Evolutionary conservation across 2,797 vertebrate genomes (phyloP), one percentile per base, ranked within the genome.

Genomic region (Thamnophis elegans): DNA sequence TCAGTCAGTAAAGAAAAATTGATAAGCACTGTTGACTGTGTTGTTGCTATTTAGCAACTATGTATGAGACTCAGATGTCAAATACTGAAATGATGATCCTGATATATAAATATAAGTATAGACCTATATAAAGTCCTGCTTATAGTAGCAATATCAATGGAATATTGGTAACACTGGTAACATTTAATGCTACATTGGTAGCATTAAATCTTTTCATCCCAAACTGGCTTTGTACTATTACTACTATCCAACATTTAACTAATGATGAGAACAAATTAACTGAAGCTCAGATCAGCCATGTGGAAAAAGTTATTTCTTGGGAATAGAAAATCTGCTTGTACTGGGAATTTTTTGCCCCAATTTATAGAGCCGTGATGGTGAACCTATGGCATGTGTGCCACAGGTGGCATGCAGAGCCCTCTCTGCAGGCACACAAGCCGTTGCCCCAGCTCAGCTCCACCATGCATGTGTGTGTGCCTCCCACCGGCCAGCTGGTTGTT

Each of bases 261-360:
- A 89, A 89, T 91, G 32, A 93, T 85, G 51, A 91, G 51, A 89
- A 65, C 53, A 89, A 93, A 89, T 89, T 85, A 87, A 58, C 73
- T 89, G 73, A 56, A 85, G 51, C 92, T 91, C 90, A 88, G 65
- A 89, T 60, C 73, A 93, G 85, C 89, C 36, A 85, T 89, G 73
- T 85, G 92, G 90, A 78, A 91, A 93, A 85, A 91, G 92, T 16
- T 85, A 51, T 51, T 91, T 85, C 36, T 12, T 93, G 90, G 59
- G 36, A 89, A 89, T 55, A 59, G 87, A 78, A 88, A 91, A 78
- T 55, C 12, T 88, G 65, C 18, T 65, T 59, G 53, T 47, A 54
- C 6, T 26, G 51, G 53, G 8, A 16, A 86, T n/a, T 56, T 18
- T 53, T 28, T 85, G 51, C 51, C 56, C 9, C 32, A 26, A 26